Evolutionary conservation across 2,797 vertebrate species (phyloP), one percentile per base, ranked within the genome.

Genomic region (Myiotriccus ornatus): DNA sequence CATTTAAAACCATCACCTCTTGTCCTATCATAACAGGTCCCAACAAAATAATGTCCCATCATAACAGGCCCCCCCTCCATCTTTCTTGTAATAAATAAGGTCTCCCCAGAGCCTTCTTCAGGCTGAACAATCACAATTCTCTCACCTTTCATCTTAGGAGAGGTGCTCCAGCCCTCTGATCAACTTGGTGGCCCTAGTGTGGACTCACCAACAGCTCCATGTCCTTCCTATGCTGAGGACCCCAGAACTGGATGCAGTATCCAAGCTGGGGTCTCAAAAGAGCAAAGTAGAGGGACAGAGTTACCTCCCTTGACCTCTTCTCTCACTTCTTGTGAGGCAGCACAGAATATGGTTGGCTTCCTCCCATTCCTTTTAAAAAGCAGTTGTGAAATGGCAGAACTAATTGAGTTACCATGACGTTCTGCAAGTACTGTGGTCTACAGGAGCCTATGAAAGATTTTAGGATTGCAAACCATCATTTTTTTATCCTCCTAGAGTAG

Each of bases 151-250:
- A 11, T 44, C 50, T 7, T 7, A 30, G 28, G 24, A 44, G 50
- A 70, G 21, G 4, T 7, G 9, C 21, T 77, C 14, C 50, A 76
- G 14, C 11, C 14, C 10, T 76, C 37, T 44, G 23, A 39, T 34
- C 43, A n/a, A 3, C 6, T 13, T n/a, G 9, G 23, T 63, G 20
- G 11, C 10, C 21, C 17, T 44, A 20, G 32, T 50, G 43, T 76
- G 71, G 28, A 19, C 14, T 50, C 12, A 4, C 12, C 47, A 41
- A 5, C 3, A 16, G 0, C 1, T 2, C 9, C 6, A 21, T 9
- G 12, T 49, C 28, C 28, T 56, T 50, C 22, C 50, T 34, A 32
- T 37, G 56, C 78, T 63, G n/a, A 69, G 35, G 6, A n/a, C 2
- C 11, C 24, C 60, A 74, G 46, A 19, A 34, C 6, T 50, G 50